phyloP scores from a whole-genome alignment of 2,888 invertebrate species.

The Lochmaea crataegi region DNA sequence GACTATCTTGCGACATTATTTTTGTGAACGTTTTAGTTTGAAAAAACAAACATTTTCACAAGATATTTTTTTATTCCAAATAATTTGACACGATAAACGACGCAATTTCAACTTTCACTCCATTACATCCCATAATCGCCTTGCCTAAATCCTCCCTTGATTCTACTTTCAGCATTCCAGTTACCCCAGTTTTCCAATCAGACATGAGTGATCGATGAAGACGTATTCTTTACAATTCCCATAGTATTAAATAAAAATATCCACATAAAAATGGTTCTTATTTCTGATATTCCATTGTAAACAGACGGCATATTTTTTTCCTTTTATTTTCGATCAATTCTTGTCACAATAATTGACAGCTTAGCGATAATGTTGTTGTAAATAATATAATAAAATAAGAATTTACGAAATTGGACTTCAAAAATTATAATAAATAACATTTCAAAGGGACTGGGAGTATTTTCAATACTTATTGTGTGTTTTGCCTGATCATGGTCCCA shows the following conservation, averaged over 20 bases:
- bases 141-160: slow-evolving; percentile 5
- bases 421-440: background rate
- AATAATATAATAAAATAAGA: background rate
- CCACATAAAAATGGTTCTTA: background rate
- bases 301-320: background rate
- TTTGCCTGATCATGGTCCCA: no score
- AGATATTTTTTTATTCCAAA: background rate
- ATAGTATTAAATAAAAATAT: slow-evolving; percentile 8
- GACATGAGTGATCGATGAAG: slow-evolving; percentile 14
- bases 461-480: no score
- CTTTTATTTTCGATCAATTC: background rate
- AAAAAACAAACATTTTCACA: background rate
- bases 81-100: slow-evolving; percentile 10
- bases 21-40: background rate
- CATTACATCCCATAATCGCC: background rate
- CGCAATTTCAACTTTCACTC: background rate
- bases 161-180: slow-evolving; percentile 3
- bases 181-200: slow-evolving; percentile 8
- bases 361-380: background rate
- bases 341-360: slow-evolving; percentile 3
- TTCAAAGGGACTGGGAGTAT: no score
- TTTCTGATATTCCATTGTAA: background rate
- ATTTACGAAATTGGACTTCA: background rate
- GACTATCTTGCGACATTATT: background rate
- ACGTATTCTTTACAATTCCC: background rate